Conservation (phyloP, 2,113 vertebrate species). For the Ammodramus savannarum region DNA sequence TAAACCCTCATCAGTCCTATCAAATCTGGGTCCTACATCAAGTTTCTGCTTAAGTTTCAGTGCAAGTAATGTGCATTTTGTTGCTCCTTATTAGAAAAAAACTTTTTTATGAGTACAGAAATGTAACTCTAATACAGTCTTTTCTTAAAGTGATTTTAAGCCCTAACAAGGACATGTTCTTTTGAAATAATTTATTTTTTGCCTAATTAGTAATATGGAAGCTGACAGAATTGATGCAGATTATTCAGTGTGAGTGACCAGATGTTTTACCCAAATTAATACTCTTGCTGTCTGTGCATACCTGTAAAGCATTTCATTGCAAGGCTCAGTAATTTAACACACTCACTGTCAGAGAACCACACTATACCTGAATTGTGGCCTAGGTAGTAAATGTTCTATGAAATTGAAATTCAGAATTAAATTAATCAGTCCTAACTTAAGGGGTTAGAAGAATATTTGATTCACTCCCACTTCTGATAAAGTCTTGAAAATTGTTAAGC, state of each 20-base stretch:
- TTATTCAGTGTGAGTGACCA: neutral
- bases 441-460: neutral
- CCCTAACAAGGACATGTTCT: neutral
- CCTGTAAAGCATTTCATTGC: neutral
- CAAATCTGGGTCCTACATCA: neutral
- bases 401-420: neutral
- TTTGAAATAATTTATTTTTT: neutral
- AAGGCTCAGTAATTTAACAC: neutral
- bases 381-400: neutral
- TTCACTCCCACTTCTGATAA: neutral
- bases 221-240: neutral
- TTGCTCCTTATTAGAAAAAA: neutral
- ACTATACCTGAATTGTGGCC: neutral
- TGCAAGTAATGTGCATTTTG: neutral
- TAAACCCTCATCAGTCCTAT: neutral
- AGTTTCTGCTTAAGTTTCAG: neutral
- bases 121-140: neutral
- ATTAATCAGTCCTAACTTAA: neutral
- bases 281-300: neutral
- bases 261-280: neutral
- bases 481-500: neutral
- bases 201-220: neutral
- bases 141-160: neutral
- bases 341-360: neutral
- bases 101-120: neutral